A percentile compares a stretch with the other conserved stretches of the same genome.
These are phyloP conservation scores for Neoaliturus tenellus DNA, from an alignment of 2,888 invertebrate genomes.

Conservation along the genomic window DNA sequence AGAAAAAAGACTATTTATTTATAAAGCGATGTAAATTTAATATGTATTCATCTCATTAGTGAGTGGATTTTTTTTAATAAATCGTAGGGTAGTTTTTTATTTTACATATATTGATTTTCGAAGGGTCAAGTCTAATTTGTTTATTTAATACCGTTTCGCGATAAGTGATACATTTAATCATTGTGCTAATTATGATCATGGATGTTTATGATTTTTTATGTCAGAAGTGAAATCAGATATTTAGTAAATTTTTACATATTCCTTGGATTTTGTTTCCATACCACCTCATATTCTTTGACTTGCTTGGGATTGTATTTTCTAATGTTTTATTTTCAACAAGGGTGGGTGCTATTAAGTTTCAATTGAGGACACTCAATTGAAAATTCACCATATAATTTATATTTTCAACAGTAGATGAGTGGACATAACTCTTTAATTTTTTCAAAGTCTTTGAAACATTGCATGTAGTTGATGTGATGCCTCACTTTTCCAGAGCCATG, in stretches of 20 bases:
- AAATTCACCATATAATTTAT: too few relatives aligned
- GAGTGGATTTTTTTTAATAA: conserved; percentile 25
- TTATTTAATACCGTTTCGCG: not conserved
- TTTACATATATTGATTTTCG: not conserved
- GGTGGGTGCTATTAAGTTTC: too few relatives aligned
- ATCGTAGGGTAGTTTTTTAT: conserved; percentile 25
- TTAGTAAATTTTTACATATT: conserved; percentile 10
- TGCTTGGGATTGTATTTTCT: too few relatives aligned
- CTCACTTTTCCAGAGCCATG: too few relatives aligned
- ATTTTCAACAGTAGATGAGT: too few relatives aligned
- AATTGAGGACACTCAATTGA: too few relatives aligned
- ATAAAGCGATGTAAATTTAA: not conserved
- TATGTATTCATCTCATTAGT: not conserved
- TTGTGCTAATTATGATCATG: not conserved
- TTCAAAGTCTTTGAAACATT: too few relatives aligned
- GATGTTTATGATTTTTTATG: conserved; percentile 3
- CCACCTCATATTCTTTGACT: not conserved
- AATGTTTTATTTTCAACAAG: too few relatives aligned
- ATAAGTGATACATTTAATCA: conserved; percentile 2
- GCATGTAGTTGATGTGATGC: too few relatives aligned
- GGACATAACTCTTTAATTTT: too few relatives aligned
- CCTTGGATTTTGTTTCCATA: not conserved
- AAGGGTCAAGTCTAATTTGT: not conserved
- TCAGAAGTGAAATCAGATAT: not conserved
- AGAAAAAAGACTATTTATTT: conserved; percentile 1